Conservation (phyloP, 2,797 vertebrate species). For the Darevskia mixta region DNA sequence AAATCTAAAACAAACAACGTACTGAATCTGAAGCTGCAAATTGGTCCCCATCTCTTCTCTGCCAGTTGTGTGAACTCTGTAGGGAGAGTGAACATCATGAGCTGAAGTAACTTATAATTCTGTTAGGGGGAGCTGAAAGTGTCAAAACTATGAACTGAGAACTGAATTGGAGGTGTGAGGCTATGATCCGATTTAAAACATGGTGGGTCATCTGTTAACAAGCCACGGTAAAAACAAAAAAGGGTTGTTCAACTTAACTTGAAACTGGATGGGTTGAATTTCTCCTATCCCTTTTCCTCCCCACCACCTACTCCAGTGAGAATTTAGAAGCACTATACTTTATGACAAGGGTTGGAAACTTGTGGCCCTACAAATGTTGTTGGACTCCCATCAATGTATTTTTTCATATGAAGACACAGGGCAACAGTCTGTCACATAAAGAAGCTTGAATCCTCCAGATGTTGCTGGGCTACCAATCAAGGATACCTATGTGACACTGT, state of each 20-base stretch:
- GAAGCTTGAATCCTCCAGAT: not conserved
- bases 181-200: not conserved
- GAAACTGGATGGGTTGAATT: not conserved
- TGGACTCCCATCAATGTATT: not conserved
- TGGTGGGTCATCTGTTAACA: not conserved
- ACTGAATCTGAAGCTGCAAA: not conserved
- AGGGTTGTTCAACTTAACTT: not conserved
- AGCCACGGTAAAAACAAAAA: not conserved
- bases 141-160: not conserved
- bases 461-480: not conserved
- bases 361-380: not conserved
- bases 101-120: not conserved
- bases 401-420: too few species aligned
- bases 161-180: not conserved
- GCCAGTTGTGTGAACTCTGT: too few species aligned
- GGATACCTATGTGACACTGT: not conserved
- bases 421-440: too few species aligned
- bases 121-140: not conserved
- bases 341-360: too few species aligned
- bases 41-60: too few species aligned
- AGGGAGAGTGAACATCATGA: not conserved
- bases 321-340: too few species aligned
- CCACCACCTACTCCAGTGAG: too few species aligned
- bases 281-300: not conserved
- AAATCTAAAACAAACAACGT: too few species aligned